Evolutionary conservation across 2,797 vertebrate species (phyloP), one percentile per base, ranked within the genome.

Genomic region (Cynopterus sphinx): DNA sequence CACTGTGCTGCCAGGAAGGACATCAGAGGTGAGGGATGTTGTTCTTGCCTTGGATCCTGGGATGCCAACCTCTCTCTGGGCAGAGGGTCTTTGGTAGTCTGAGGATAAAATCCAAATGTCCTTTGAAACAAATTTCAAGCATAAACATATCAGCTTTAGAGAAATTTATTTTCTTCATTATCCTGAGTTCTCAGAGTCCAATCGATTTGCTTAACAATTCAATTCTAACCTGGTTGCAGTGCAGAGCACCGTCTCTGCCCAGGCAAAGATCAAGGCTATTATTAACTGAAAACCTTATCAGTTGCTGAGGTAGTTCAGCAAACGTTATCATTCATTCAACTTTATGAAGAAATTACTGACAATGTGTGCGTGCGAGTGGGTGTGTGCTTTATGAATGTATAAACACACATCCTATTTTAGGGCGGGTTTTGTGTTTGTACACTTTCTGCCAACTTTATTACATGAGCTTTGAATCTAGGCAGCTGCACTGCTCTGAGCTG

Each of bases 401-500:
- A n/a, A n/a, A n/a, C 1, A 36, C 61, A 95, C 21, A 0, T 82
- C 73, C 74, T 73, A 1, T 36, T 2, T 6, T n/a, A 19, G 26
- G 10, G 1, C 7, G 19, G 63, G 13, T 12, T 81, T 82, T 43
- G 5, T 93, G 6, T 13, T 41, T 68, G 16, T 4, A 9, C 33
- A 67, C 75, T 11, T 41, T 15, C 31, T 0, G 0, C 2, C 1
- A 0, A 1, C 63, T 6, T 6, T 1, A 0, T 53, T 15, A 8
- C 2, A 7, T 0, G 2, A 57, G 26, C 41, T 63, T 21, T 6
- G 24, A 63, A 21, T 24, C 63, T 21, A 11, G 28, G 39, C 43
- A 36, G 78, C 85, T 43, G 65, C 28, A 6, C 22, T 33, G 28
- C 6, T 17, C 31, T 0, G 3, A 57, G 74, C 53, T n/a, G 26